These are phyloP conservation scores for Marisa cornuarietis DNA, from an alignment of 1,140 invertebrate species.

Conservation along the genomic window DNA sequence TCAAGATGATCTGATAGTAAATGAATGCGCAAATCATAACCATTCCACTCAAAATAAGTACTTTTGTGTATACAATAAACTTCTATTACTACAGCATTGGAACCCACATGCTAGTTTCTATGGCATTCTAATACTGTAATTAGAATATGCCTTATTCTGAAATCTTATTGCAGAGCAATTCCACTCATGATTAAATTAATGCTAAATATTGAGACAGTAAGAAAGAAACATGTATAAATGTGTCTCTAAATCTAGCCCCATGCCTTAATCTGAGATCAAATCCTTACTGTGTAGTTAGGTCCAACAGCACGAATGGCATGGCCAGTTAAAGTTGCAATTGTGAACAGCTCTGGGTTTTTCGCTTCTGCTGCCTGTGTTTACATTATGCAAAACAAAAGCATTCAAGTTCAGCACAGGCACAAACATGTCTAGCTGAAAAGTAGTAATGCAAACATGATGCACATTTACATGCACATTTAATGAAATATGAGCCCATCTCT, in stretches of 20 bases:
- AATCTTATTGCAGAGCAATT: too few species aligned
- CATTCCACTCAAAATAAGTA: neutral
- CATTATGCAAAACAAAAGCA: neutral
- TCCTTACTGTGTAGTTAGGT: conserved; percentile 79
- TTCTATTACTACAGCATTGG: too few species aligned
- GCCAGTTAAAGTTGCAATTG: conserved; percentile 93
- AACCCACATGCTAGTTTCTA: too few species aligned
- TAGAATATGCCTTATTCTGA: too few species aligned
- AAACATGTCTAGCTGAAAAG: neutral
- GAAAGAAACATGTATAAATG: too few species aligned
- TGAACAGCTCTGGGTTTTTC: conserved; percentile 86
- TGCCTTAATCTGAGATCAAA: neutral
- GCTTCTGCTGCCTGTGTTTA: conserved; percentile 67
- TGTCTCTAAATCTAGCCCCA: too few species aligned
- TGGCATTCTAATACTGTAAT: too few species aligned
- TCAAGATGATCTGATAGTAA: conserved; percentile 75
- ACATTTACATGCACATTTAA: neutral
- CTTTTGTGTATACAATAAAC: too few species aligned
- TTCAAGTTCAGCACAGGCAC: neutral
- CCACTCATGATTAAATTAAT: neutral
- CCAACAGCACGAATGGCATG: conserved; percentile 85
- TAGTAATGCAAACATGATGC: neutral
- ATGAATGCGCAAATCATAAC: neutral
- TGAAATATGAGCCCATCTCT: neutral
- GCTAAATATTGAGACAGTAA: neutral